Conservation (phyloP, 2,113 vertebrate genomes). For the Prietella phreatophila region DNA sequence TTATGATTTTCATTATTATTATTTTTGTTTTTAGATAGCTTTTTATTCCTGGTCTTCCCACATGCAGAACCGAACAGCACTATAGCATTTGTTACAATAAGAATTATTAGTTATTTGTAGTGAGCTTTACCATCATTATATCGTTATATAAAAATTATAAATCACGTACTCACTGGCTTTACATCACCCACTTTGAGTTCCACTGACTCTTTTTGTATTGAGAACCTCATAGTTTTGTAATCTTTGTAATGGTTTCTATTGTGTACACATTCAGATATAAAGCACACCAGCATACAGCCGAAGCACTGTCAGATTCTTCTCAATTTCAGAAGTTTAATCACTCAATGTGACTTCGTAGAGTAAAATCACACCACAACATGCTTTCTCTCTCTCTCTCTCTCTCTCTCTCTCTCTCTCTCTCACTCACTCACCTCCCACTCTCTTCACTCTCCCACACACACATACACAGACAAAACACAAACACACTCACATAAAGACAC, state of each 20-base stretch:
- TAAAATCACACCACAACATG: conserved; percentile 37
- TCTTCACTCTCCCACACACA: background rate
- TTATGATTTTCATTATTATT: background rate
- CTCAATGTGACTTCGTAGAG: conserved; percentile 16
- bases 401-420: background rate
- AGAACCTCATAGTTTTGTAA: background rate
- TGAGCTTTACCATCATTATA: background rate
- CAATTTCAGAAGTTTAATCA: background rate
- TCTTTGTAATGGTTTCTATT: background rate
- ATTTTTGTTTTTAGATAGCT: background rate
- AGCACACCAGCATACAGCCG: background rate
- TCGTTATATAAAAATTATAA: conserved; percentile 6
- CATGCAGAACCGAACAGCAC: background rate
- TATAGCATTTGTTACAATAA: background rate
- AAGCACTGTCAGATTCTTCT: background rate
- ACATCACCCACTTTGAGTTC: background rate
- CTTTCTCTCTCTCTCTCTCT: background rate
- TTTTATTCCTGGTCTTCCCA: background rate
- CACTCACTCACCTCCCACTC: background rate
- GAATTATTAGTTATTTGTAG: background rate
- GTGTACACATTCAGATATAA: background rate
- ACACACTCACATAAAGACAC: conserved; percentile 2
- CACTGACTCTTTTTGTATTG: background rate
- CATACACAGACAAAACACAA: background rate
- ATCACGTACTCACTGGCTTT: background rate